These are phyloP conservation scores for Crioceris asparagi DNA, from an alignment of 2,888 invertebrate species.

Conservation along the genomic window DNA sequence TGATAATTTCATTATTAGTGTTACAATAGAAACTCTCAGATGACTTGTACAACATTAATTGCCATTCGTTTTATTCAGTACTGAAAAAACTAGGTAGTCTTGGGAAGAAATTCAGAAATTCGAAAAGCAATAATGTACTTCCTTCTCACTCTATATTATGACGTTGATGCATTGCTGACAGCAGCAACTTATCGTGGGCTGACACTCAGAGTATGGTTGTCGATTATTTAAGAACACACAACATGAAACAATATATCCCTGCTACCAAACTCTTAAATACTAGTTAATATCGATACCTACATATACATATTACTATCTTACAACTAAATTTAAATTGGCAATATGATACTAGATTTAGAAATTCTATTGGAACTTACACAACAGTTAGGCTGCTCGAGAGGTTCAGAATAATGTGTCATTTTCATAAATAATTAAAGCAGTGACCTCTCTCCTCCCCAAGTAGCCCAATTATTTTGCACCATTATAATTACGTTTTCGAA, in stretches of 20 bases:
- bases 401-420: constrained; percentile 32
- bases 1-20: too few species aligned
- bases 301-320: constrained; percentile 8
- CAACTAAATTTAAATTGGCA: constrained; percentile 35
- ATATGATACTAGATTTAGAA: constrained; percentile 38
- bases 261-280: constrained; percentile 38
- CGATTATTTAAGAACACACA: constrained; percentile 32
- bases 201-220: constrained; percentile 28
- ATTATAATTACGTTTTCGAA: constrained; percentile 19
- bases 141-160: too few species aligned
- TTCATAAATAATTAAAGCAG: constrained; percentile 27
- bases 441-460: constrained; percentile 27
- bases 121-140: too few species aligned
- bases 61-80: too few species aligned
- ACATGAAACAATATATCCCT: constrained; percentile 33
- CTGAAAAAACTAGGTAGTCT: too few species aligned
- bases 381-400: constrained; percentile 28
- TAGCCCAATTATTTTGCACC: constrained; percentile 31
- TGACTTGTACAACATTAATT: too few species aligned
- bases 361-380: constrained; percentile 38
- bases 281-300: constrained; percentile 25
- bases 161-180: too few species aligned
- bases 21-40: too few species aligned
- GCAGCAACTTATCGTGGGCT: too few species aligned
- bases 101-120: too few species aligned